These are phyloP conservation scores for Salvator merianae DNA, from an alignment of 2,113 vertebrate genomes.

Conservation along the genomic window DNA sequence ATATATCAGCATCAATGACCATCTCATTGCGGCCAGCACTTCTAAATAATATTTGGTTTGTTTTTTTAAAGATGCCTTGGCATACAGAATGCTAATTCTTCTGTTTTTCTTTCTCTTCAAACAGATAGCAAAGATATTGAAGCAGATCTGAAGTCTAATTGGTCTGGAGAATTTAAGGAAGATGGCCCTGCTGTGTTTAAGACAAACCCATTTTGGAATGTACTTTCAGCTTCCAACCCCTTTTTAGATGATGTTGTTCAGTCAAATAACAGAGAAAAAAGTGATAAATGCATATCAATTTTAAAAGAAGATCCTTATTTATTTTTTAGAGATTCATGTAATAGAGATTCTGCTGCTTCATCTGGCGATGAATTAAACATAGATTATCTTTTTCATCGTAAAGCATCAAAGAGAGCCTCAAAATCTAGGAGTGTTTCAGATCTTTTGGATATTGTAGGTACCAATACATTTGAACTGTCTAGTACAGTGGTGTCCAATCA, in stretches of 20 bases:
- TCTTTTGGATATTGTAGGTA: slow-evolving; percentile 82
- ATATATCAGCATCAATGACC: too few relatives aligned
- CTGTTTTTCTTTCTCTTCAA: slow-evolving; percentile 44
- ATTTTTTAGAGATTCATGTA: slow-evolving; percentile 69
- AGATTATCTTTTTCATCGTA: slow-evolving; percentile 73
- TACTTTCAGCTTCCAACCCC: slow-evolving; percentile 89
- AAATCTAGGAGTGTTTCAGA: slow-evolving; percentile 91
- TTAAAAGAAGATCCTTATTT: slow-evolving; percentile 77
- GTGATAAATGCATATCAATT: slow-evolving; percentile 59
- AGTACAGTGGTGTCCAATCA: slow-evolving; percentile 63
- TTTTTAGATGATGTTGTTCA: slow-evolving; percentile 89
- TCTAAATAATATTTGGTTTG: neutral
- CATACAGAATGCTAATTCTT: neutral
- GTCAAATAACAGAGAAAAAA: slow-evolving; percentile 71
- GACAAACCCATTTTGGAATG: slow-evolving; percentile 92
- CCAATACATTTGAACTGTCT: slow-evolving; percentile 55
- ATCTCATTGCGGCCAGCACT: neutral
- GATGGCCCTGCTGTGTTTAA: slow-evolving; percentile 51
- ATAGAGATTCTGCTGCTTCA: slow-evolving; percentile 79
- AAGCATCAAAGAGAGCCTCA: slow-evolving; percentile 75
- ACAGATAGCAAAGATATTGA: slow-evolving; percentile 58
- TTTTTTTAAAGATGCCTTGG: neutral
- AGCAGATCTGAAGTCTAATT: slow-evolving; percentile 55
- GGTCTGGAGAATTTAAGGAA: slow-evolving; percentile 56
- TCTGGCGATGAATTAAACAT: slow-evolving; percentile 88